phyloP scores from a whole-genome alignment of 2,113 vertebrate genomes.

The Myotis yumanensis region DNA sequence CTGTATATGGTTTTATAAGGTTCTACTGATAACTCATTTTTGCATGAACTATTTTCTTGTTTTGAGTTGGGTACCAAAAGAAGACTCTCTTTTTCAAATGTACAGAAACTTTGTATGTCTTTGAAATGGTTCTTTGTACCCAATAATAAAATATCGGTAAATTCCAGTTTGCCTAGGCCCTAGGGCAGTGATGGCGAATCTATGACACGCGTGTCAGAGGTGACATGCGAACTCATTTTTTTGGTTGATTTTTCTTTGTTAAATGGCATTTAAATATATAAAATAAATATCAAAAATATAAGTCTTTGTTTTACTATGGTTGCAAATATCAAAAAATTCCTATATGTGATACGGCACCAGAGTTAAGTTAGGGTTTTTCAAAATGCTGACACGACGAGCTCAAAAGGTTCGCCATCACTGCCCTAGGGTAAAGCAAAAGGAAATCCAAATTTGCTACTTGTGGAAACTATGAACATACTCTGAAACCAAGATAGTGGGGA shows the following conservation, averaged over 20 bases:
- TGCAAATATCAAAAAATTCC: too few relatives aligned
- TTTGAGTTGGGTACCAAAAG: conserved; percentile 29
- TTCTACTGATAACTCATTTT: conserved; percentile 16
- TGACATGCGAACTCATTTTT: too few relatives aligned
- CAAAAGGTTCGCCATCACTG: too few relatives aligned
- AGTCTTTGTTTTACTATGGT: too few relatives aligned
- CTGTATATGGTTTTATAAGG: not conserved
- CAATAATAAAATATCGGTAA: conserved; percentile 28
- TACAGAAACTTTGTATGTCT: not conserved
- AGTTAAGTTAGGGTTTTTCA: too few relatives aligned
- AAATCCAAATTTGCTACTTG: not conserved
- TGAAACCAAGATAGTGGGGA: not conserved
- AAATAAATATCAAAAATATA: too few relatives aligned
- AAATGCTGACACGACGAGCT: too few relatives aligned
- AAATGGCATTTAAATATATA: too few relatives aligned
- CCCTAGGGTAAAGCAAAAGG: conserved; percentile 3
- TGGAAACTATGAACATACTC: not conserved
- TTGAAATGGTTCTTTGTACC: not conserved
- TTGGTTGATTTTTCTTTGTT: too few relatives aligned
- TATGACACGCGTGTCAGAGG: too few relatives aligned
- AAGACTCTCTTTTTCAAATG: not conserved
- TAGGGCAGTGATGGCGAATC: too few relatives aligned
- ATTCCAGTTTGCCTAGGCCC: not conserved
- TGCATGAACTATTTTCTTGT: not conserved
- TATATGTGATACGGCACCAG: too few relatives aligned